Evolutionary conservation across 2,113 vertebrate species (phyloP).

Genomic region (human): DNA sequence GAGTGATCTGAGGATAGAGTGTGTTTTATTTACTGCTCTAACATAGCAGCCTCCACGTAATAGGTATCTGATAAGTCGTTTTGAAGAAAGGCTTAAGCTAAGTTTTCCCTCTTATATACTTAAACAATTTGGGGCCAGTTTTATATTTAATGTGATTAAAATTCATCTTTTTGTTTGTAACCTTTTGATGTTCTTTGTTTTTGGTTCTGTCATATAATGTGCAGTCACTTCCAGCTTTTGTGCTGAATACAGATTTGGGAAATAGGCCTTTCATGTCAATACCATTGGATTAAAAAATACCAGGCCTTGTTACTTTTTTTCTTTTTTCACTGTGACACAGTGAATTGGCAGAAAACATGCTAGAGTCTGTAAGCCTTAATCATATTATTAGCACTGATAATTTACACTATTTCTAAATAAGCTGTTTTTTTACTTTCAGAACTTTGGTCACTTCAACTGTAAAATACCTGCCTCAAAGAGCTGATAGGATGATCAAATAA

Average conservation of each 20-base stretch:
- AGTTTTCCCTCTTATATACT: background rate
- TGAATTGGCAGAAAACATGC: background rate
- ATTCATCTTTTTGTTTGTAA: constrained; percentile 37
- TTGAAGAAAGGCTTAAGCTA: background rate
- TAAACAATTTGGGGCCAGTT: constrained; percentile 19
- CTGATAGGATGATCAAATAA: background rate
- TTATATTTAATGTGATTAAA: constrained; percentile 24
- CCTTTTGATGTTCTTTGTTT: constrained; percentile 39
- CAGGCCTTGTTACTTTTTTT: background rate
- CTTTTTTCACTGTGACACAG: background rate
- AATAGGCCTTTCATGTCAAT: background rate
- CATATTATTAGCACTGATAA: background rate
- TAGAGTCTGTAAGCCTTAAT: background rate
- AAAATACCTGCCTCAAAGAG: constrained; percentile 4
- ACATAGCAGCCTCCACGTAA: background rate
- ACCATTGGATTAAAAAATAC: background rate
- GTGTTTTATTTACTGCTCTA: background rate
- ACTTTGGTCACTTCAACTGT: background rate
- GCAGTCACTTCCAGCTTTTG: constrained; percentile 6
- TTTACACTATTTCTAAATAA: background rate
- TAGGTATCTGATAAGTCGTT: background rate
- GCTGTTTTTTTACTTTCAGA: constrained; percentile 9
- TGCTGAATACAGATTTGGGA: constrained; percentile 40
- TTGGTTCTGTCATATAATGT: constrained; percentile 19
- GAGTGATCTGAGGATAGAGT: background rate